These are phyloP conservation scores for Heterodera filipjevi DNA, from an alignment of 2,888 invertebrate genomes.

Conservation along the genomic window DNA sequence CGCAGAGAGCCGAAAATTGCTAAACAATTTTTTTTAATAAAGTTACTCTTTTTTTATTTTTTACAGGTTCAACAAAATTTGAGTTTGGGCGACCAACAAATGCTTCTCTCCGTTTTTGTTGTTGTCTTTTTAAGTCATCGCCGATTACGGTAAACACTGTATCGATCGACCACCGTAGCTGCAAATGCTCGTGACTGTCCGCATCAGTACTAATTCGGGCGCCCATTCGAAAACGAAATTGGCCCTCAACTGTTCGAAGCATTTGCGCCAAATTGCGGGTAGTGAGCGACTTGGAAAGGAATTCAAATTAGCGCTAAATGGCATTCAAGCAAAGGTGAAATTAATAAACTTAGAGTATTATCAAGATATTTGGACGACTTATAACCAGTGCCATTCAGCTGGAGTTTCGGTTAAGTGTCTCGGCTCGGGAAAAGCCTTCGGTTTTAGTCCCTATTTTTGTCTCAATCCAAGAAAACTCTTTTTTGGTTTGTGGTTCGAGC, in stretches of 20 bases:
- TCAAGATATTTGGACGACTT: no score
- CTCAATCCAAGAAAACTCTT: no score
- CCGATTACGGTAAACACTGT: conserved; percentile 7
- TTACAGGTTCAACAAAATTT: conserved; percentile 24
- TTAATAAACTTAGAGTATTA: no score
- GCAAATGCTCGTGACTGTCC: not conserved
- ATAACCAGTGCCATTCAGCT: no score
- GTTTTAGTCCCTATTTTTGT: no score
- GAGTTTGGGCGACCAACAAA: conserved; percentile 23
- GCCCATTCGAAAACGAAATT: conserved; percentile 15
- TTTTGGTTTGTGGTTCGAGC: no score
- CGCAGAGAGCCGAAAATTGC: conserved; percentile 24
- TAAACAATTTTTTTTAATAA: not conserved
- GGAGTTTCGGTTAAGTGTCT: no score
- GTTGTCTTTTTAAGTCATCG: not conserved
- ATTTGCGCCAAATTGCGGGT: not conserved
- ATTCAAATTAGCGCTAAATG: not conserved
- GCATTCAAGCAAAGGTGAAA: no score
- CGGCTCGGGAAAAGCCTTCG: no score
- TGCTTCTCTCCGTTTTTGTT: not conserved
- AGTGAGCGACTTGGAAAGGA: conserved; percentile 7
- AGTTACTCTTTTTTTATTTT: not conserved
- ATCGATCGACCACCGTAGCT: not conserved
- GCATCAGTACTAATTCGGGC: not conserved
- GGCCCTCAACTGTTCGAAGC: conserved; percentile 18